A percentile compares a stretch with the other conserved stretches of the same genome.
phyloP scores from a whole-genome alignment of 1,140 invertebrate species.

The Atopsyche davidsoni region DNA sequence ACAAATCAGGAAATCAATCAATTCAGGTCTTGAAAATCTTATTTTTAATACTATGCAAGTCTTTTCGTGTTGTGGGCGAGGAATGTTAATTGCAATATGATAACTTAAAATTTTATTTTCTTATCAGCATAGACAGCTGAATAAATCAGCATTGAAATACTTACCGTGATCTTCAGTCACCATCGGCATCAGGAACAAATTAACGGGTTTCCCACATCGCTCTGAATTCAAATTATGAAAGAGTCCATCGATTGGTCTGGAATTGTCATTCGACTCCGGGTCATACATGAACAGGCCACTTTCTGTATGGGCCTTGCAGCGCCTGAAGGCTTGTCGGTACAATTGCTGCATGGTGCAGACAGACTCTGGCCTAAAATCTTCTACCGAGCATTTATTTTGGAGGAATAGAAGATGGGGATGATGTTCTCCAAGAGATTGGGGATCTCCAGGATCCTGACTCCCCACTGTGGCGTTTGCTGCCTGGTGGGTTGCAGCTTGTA shows the following conservation, averaged over 20 bases:
- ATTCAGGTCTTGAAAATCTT: too few relatives aligned
- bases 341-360: constrained; percentile 62
- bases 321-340: constrained; percentile 56
- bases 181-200: constrained; percentile 66
- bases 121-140: too few relatives aligned
- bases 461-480: background rate
- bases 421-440: constrained; percentile 49
- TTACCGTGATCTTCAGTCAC: constrained; percentile 56
- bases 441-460: constrained; percentile 32
- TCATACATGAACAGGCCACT: constrained; percentile 60
- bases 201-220: constrained; percentile 55
- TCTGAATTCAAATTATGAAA: constrained; percentile 49
- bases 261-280: constrained; percentile 39
- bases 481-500: constrained; percentile 9
- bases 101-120: too few relatives aligned
- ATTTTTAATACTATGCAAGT: constrained; percentile 13
- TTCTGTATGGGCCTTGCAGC: constrained; percentile 63
- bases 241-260: constrained; percentile 47
- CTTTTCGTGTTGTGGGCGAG: constrained; percentile 7
- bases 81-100: constrained; percentile 6
- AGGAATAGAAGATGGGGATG: constrained; percentile 72
- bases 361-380: constrained; percentile 62
- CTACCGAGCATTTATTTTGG: constrained; percentile 65
- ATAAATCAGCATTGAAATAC: constrained; percentile 24
- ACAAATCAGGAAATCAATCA: too few relatives aligned